phyloP scores from a whole-genome alignment of 1,140 invertebrate genomes.

The Drosophila equinoxialis region DNA sequence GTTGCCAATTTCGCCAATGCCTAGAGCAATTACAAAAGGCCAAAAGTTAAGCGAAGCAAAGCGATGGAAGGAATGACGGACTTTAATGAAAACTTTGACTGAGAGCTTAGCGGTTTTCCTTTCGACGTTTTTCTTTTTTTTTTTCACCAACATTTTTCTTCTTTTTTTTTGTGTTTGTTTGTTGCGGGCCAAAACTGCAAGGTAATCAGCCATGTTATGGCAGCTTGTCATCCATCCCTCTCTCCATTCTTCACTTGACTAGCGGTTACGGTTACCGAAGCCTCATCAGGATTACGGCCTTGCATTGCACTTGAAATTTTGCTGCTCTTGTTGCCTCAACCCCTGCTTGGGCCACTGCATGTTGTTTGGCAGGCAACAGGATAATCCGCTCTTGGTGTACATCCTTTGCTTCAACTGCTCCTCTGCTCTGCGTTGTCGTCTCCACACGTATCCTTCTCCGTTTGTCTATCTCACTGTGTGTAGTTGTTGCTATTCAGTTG shows the following conservation, averaged over 20 bases:
- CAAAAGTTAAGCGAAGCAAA: conserved; percentile 29
- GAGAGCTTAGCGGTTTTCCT: conserved; percentile 53
- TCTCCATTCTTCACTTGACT: conserved; percentile 7
- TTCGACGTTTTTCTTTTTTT: not conserved
- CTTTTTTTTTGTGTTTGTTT: not conserved
- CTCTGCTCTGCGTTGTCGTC: not conserved
- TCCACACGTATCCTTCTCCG: not conserved
- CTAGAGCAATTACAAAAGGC: conserved; percentile 50
- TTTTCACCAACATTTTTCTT: not conserved
- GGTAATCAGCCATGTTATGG: conserved; percentile 56
- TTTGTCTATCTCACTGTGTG: conserved; percentile 26
- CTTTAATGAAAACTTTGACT: conserved; percentile 59
- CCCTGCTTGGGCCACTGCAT: not conserved
- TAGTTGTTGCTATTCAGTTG: conserved; percentile 16
- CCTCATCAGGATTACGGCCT: conserved; percentile 45
- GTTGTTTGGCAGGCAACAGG: conserved; percentile 31
- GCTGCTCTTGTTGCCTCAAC: conserved; percentile 35
- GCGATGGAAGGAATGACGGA: not conserved
- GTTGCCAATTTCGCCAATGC: conserved; percentile 44
- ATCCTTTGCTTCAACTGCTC: conserved; percentile 17
- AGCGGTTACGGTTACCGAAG: conserved; percentile 20
- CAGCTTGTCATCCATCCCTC: conserved; percentile 17
- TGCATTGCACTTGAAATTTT: conserved; percentile 53
- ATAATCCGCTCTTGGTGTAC: conserved; percentile 42
- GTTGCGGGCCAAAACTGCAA: conserved; percentile 30